A percentile compares a stretch with the other conserved stretches of the same genome.
Conservation (phyloP, 2,113 vertebrate species). For the Coptodon bakossiorum region DNA sequence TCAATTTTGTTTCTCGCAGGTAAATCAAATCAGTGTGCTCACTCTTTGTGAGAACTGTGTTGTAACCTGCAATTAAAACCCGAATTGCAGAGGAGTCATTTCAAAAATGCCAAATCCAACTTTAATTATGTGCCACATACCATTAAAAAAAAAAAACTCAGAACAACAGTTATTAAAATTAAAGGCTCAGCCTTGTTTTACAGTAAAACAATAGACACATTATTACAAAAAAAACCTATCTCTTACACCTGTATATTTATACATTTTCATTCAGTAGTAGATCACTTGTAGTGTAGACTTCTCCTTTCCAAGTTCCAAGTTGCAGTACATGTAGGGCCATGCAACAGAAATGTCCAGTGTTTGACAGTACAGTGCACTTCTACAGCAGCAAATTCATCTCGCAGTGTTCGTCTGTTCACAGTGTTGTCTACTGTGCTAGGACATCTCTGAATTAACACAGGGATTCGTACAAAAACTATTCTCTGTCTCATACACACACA, state of each 20-base stretch:
- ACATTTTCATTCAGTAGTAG: slow-evolving; percentile 58
- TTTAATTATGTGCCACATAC: slow-evolving; percentile 55
- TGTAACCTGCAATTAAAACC: not conserved
- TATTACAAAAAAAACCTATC: not conserved
- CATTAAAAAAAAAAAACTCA: slow-evolving; percentile 1
- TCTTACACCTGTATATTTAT: slow-evolving; percentile 40
- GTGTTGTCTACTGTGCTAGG: slow-evolving; percentile 4
- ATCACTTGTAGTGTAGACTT: slow-evolving; percentile 8
- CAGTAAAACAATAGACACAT: slow-evolving; percentile 29
- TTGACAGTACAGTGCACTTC: slow-evolving; percentile 37
- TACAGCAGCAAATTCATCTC: slow-evolving; percentile 49
- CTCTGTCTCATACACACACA: not conserved
- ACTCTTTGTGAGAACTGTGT: not conserved
- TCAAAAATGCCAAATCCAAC: slow-evolving; percentile 10
- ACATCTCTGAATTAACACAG: slow-evolving; percentile 22
- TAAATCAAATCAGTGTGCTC: not conserved
- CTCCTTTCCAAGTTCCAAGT: slow-evolving; percentile 1
- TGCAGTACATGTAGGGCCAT: slow-evolving; percentile 6
- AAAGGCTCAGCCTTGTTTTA: slow-evolving; percentile 72
- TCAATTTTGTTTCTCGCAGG: not conserved
- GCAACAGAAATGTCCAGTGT: slow-evolving; percentile 51
- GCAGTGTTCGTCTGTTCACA: slow-evolving; percentile 14
- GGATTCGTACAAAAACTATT: not conserved
- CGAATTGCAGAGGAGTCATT: not conserved
- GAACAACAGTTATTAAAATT: not conserved